A percentile compares a stretch with the other conserved stretches of the same genome.
phyloP scores from a whole-genome alignment of 2,113 vertebrate genomes.

The Gavialis gangeticus region DNA sequence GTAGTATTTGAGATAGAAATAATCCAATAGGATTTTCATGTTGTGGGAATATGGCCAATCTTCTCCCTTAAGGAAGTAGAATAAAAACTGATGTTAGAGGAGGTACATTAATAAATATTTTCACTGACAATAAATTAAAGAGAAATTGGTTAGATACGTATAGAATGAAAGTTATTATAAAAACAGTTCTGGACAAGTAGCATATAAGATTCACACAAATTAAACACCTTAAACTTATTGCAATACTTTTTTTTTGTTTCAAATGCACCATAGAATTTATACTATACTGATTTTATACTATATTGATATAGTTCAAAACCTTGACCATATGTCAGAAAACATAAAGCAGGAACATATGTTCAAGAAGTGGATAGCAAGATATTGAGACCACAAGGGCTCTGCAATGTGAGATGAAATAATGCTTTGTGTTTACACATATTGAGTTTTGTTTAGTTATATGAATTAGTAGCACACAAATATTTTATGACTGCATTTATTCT shows the following conservation, averaged over 20 bases:
- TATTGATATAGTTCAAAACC: neutral
- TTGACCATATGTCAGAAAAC: neutral
- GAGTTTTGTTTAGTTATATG: conserved; percentile 58
- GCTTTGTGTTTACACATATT: neutral
- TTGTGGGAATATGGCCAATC: conserved; percentile 15
- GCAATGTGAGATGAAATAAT: neutral
- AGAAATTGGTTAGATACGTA: conserved; percentile 31
- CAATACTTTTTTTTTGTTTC: conserved; percentile 12
- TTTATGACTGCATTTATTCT: conserved; percentile 83
- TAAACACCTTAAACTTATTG: neutral
- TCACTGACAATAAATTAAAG: conserved; percentile 64
- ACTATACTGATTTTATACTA: neutral
- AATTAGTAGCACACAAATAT: conserved; percentile 81
- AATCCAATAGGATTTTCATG: conserved; percentile 66
- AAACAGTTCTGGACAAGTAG: conserved; percentile 29
- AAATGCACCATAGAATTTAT: neutral
- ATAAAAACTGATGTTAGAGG: conserved; percentile 58
- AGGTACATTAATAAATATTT: conserved; percentile 68
- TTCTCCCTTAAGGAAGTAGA: conserved; percentile 51
- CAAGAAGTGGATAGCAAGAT: neutral
- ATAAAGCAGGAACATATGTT: neutral
- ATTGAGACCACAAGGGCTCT: conserved; percentile 13
- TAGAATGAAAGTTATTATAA: conserved; percentile 39
- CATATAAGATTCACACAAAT: conserved; percentile 13
- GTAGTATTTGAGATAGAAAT: conserved; percentile 59